A percentile compares a stretch with the other conserved stretches of the same genome.
These are phyloP conservation scores for Cuniculus paca DNA, from an alignment of 2,797 vertebrate species.

Conservation along the genomic window DNA sequence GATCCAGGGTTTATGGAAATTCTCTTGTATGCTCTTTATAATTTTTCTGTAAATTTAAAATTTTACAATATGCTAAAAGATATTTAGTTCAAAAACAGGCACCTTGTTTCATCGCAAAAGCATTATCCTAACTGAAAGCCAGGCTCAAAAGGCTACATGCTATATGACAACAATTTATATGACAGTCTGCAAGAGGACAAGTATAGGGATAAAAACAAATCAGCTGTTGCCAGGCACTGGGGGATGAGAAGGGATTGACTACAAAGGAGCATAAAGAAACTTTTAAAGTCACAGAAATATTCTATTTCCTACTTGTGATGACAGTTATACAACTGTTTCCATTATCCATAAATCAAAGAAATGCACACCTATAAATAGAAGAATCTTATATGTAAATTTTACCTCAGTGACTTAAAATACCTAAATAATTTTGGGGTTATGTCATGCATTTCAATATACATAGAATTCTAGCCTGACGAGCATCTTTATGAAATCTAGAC, in stretches of 20 bases:
- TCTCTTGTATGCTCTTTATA: conserved; percentile 1
- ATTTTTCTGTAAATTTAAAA: conserved; percentile 44
- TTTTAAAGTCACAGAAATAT: conserved; percentile 7
- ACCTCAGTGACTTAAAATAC: background rate
- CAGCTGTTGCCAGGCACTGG: background rate
- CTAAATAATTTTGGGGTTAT: background rate
- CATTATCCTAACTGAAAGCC: background rate
- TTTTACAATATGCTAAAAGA: conserved; percentile 7
- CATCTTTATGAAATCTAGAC: conserved; percentile 5
- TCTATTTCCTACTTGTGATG: background rate
- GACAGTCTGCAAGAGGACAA: conserved; percentile 20
- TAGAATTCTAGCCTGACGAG: conserved; percentile 59
- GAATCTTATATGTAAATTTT: conserved; percentile 52
- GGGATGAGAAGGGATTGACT: background rate
- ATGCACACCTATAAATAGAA: background rate
- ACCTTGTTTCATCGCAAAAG: background rate
- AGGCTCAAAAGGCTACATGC: conserved; percentile 36
- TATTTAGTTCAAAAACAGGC: background rate
- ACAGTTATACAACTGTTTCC: conserved; percentile 19
- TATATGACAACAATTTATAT: background rate
- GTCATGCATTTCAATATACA: conserved; percentile 23
- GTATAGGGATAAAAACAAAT: conserved; percentile 7
- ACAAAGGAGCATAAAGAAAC: conserved; percentile 2
- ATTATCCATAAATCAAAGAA: conserved; percentile 14
- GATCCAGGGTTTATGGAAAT: background rate